phyloP scores from a whole-genome alignment of 2,888 invertebrate genomes.

The Drosophila anomalata region DNA sequence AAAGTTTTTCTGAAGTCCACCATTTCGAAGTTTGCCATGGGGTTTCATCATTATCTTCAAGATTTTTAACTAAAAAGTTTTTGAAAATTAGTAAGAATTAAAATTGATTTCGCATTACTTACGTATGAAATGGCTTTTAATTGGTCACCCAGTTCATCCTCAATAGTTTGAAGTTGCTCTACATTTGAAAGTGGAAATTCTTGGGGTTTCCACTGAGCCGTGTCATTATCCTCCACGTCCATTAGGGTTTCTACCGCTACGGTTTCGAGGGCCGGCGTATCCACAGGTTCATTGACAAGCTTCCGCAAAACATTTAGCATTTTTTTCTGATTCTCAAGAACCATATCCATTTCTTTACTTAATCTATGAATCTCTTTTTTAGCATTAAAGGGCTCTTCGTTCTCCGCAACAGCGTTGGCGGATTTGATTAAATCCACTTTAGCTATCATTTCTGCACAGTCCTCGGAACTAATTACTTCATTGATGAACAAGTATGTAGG shows the following conservation, averaged over 20 bases:
- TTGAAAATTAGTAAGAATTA: neutral
- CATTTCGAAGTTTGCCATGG: neutral
- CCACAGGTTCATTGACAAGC: neutral
- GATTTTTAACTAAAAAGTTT: neutral
- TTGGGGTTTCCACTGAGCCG: neutral
- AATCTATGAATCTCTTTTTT: neutral
- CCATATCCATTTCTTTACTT: neutral
- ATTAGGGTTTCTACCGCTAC: neutral
- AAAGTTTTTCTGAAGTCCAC: neutral
- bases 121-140: neutral
- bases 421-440: neutral
- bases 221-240: neutral
- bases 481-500: neutral
- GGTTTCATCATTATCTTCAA: neutral
- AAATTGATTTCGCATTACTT: neutral
- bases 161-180: neutral
- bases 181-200: neutral
- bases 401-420: neutral
- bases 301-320: neutral
- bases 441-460: neutral
- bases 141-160: neutral
- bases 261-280: neutral
- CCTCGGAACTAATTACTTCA: neutral
- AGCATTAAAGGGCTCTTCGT: neutral
- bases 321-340: neutral